Conservation (phyloP, 2,797 vertebrate genomes). For the Sebastes reedi region DNA sequence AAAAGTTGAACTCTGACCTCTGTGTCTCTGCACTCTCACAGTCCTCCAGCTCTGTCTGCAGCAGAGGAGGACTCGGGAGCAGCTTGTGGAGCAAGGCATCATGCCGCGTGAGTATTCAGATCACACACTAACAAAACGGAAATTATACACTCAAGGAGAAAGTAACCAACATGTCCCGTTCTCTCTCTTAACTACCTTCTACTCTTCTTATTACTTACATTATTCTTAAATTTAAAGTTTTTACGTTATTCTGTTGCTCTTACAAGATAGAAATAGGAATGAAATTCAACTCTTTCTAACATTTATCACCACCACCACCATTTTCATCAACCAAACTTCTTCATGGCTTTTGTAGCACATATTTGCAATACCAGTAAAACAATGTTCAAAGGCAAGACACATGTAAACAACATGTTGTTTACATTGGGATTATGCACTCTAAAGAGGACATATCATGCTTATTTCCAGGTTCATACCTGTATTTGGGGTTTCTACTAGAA, state of each 20-base stretch:
- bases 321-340: neutral
- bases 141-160: neutral
- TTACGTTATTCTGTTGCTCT: neutral
- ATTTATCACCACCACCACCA: no score
- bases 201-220: neutral
- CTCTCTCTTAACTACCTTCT: neutral
- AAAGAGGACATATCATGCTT: neutral
- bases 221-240: neutral
- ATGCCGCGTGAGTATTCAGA: conserved; percentile 92
- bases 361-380: neutral
- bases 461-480: neutral
- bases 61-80: conserved; percentile 94
- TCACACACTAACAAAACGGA: neutral
- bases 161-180: neutral
- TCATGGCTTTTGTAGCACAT: neutral
- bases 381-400: neutral
- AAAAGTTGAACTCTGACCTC: conserved; percentile 50
- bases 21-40: conserved; percentile 74
- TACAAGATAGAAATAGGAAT: neutral
- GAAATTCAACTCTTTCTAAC: neutral
- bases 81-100: conserved; percentile 98
- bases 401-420: neutral
- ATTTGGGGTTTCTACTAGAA: no score
- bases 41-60: conserved; percentile 96
- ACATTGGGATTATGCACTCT: neutral